Percentiles rank a stretch among this genome's conserved stretches.
Conservation (phyloP, 2,888 invertebrate genomes). For the Volucella zonaria region DNA sequence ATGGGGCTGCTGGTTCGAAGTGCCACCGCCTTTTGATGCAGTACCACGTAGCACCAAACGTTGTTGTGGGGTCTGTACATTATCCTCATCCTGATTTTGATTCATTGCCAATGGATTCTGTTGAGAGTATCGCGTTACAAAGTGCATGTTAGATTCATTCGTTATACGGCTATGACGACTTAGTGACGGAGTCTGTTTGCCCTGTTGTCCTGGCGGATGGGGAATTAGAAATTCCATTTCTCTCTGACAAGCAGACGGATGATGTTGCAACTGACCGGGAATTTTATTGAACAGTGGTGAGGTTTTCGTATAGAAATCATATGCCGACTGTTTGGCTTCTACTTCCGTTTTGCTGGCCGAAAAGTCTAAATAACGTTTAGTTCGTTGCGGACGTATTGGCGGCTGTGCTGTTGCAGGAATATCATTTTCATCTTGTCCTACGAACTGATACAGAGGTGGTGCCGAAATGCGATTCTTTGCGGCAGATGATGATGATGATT, state of each 20-base stretch:
- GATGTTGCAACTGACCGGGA: conserved; percentile 58
- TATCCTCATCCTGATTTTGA: conserved; percentile 83
- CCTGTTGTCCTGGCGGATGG: conserved; percentile 74
- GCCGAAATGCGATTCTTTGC: conserved; percentile 48
- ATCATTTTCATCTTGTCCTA: conserved; percentile 47
- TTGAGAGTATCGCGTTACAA: conserved; percentile 59
- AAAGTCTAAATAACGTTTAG: conserved; percentile 58
- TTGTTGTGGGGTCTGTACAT: conserved; percentile 79
- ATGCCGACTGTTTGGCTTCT: conserved; percentile 21
- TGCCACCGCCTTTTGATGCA: conserved; percentile 71
- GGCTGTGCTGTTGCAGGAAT: conserved; percentile 13
- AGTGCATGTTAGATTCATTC: conserved; percentile 57
- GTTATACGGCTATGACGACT: conserved; percentile 82
- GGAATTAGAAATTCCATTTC: conserved; percentile 82
- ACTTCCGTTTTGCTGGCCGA: conserved; percentile 19
- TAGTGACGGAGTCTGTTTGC: conserved; percentile 81
- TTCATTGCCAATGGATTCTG: conserved; percentile 66
- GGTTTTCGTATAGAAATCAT: conserved; percentile 58
- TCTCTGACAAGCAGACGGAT: conserved; percentile 61
- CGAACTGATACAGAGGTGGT: conserved; percentile 46
- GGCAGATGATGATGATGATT: conserved; percentile 36
- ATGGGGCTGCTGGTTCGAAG: conserved; percentile 74
- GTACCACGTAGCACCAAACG: conserved; percentile 41
- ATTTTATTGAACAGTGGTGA: conserved; percentile 65
- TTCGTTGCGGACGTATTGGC: conserved; percentile 47